Conservation (phyloP, 2,797 vertebrate genomes). For the Hippoglossus hippoglossus region DNA sequence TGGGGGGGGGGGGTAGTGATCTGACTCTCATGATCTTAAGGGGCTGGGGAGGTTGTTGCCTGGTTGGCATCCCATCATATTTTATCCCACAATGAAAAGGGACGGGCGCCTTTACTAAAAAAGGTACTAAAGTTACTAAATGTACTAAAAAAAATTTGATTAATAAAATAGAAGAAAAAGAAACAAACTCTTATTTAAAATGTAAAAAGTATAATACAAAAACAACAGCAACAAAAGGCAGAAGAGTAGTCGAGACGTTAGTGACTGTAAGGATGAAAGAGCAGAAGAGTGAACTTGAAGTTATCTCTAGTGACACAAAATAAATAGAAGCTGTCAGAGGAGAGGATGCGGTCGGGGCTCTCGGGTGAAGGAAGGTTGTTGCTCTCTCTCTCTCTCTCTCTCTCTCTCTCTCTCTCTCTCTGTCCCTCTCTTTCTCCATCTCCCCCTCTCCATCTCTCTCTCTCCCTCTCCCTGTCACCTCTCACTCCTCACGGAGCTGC, state of each 20-base stretch:
- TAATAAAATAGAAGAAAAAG: constrained; percentile 61
- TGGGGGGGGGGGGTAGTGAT: constrained; percentile 50
- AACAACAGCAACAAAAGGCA: constrained; percentile 76
- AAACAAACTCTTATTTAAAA: constrained; percentile 65
- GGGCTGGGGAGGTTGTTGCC: constrained; percentile 35
- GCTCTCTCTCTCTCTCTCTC: constrained; percentile 43
- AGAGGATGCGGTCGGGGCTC: constrained; percentile 68
- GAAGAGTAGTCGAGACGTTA: constrained; percentile 72
- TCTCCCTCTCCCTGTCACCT: constrained; percentile 63
- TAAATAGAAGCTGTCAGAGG: constrained; percentile 81
- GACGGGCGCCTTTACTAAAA: constrained; percentile 52
- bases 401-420: constrained; percentile 40
- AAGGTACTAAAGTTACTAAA: constrained; percentile 47
- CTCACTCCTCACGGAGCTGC: constrained; percentile 98
- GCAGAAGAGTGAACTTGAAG: constrained; percentile 70
- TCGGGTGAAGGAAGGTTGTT: constrained; percentile 69
- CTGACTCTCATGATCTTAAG: constrained; percentile 35
- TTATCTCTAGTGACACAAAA: constrained; percentile 79
- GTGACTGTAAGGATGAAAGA: constrained; percentile 75
- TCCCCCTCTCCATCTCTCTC: constrained; percentile 71
- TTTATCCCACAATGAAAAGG: constrained; percentile 45
- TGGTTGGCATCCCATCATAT: constrained; percentile 38
- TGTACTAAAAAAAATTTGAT: constrained; percentile 57
- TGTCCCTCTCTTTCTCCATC: constrained; percentile 45
- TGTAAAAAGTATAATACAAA: constrained; percentile 71